phyloP scores from a whole-genome alignment of 2,888 invertebrate genomes.

The Caprella mutica region DNA sequence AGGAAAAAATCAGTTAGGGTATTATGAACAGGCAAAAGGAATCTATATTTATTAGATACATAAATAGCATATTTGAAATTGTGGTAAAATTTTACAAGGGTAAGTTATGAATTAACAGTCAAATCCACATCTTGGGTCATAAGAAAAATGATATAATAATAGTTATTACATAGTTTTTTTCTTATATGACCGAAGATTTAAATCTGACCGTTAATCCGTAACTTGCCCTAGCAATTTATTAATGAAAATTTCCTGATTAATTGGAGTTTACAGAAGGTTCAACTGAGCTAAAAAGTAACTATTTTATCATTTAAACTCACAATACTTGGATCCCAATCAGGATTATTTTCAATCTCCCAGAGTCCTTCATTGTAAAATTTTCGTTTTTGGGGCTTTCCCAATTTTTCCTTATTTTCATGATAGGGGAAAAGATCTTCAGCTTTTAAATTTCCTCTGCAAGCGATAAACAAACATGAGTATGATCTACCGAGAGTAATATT shows the following conservation, averaged over 20 bases:
- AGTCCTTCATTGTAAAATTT: slow-evolving; percentile 78
- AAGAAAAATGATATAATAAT: no score
- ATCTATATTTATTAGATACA: neutral
- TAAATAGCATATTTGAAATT: no score
- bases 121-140: no score
- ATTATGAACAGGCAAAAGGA: no score
- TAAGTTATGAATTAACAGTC: no score
- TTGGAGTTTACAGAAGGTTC: neutral
- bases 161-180: no score
- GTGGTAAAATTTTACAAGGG: no score
- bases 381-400: slow-evolving; percentile 63
- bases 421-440: slow-evolving; percentile 77
- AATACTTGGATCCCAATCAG: slow-evolving; percentile 35
- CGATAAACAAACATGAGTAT: neutral
- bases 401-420: slow-evolving; percentile 64
- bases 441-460: slow-evolving; percentile 57
- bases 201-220: no score
- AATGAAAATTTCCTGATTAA: slow-evolving; percentile 16
- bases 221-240: no score
- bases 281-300: neutral
- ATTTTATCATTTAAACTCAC: slow-evolving; percentile 19
- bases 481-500: neutral
- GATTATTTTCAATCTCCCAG: slow-evolving; percentile 69
- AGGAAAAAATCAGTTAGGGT: no score
- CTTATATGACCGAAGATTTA: no score